Base-by-base conservation (phyloP, 2,113 vertebrate species). In the Origma solitaria region DNA sequence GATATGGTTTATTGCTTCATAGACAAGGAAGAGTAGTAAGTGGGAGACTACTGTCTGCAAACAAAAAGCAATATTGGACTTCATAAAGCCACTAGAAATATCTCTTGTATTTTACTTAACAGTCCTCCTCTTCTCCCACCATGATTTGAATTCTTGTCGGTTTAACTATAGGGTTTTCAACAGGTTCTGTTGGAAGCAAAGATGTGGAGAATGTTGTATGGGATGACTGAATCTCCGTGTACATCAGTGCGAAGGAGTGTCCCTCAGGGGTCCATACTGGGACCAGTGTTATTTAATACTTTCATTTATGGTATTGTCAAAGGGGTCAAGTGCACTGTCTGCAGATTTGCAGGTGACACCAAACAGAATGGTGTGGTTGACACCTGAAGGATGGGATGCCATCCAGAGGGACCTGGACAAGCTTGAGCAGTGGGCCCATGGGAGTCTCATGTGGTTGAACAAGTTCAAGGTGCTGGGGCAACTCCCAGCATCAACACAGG, bases 401-500 rank as follows among this genome's bases (percentile, higher is more conserved):
- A 50, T 60, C 65, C 54, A 42, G 6, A 30, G 45, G 35, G 35
- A 50, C 19, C 20, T 35, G 53, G 45, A 35, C 45, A 70, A n/a
- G 23, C 64, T 49, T 1, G 0, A 11, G 19, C 35, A 40, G 23
- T 40, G 44, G 24, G 44, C 44, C 19, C 31, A 4, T 51, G 65
- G 45, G 35, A n/a, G 24, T 42, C 30, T 42, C 45, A 18, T 49
- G 44, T 12, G 35, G 15, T 11, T 70, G 31, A 50, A 42, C 24
- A 70, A 60, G 35, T 30, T 9, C 7, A 12, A 50, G 31, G 45
- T 19, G 44, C 30, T 60, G 2, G 35, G 40, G 28, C 23, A 68
- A 5, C 8, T 8, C 11, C 20, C 0, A 0, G 2, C 49, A 49
- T 21, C 51, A 22, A 7, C 28, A 15, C 9, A 14, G 23, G n/a